Evolutionary conservation across 2,888 invertebrate genomes (phyloP).

Genomic region (Amphiduros pacificus): DNA sequence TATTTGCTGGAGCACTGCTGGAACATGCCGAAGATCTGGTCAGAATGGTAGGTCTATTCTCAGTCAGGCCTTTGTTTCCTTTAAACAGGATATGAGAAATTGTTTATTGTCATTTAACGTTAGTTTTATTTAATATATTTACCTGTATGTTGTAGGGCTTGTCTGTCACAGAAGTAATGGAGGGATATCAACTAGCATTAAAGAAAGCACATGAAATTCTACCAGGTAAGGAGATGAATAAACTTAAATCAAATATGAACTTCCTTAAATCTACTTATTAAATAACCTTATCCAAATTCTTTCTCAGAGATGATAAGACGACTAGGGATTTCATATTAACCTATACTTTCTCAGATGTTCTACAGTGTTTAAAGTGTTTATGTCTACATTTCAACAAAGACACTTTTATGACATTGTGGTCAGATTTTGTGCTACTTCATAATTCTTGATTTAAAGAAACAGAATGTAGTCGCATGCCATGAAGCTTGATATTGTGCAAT

Average conservation of each 20-base stretch:
- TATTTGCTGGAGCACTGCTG: constrained; percentile 88
- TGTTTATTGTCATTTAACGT: too few relatives aligned
- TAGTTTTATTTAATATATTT: too few relatives aligned
- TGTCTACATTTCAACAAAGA: neutral
- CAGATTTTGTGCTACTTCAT: too few relatives aligned
- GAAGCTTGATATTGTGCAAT: neutral
- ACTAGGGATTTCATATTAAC: neutral
- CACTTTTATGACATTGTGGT: neutral
- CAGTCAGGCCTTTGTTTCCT: neutral
- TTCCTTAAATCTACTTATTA: neutral
- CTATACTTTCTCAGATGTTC: neutral
- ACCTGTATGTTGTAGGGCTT: constrained; percentile 75
- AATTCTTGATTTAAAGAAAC: neutral
- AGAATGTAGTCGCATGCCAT: neutral
- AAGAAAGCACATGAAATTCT: constrained; percentile 88
- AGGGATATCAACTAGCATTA: constrained; percentile 89
- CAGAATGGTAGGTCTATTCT: constrained; percentile 67
- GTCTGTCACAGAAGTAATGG: constrained; percentile 93
- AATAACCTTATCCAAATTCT: neutral
- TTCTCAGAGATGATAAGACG: too few relatives aligned
- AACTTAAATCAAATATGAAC: neutral
- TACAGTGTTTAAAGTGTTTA: neutral
- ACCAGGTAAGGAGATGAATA: constrained; percentile 62
- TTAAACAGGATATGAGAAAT: too few relatives aligned
- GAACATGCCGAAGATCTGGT: constrained; percentile 90